phyloP scores from a whole-genome alignment of 1,140 invertebrate species.

The Sinonovacula constricta region DNA sequence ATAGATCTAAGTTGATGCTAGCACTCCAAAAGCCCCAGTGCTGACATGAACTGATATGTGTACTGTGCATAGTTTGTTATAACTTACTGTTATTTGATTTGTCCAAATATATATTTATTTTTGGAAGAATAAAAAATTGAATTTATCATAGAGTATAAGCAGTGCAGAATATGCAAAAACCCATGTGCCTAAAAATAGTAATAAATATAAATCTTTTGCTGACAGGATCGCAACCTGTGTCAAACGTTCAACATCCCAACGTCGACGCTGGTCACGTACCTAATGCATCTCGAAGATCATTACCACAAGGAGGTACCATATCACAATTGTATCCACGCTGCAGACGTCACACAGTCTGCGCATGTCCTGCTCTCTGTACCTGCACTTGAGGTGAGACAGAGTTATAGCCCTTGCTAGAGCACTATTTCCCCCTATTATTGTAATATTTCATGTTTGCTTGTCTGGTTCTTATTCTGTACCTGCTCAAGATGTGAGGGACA shows the following conservation, averaged over 20 bases:
- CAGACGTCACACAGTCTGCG: constrained; percentile 81
- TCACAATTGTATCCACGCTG: constrained; percentile 81
- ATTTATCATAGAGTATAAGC: neutral
- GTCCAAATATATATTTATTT: neutral
- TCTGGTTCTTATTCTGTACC: too few species aligned
- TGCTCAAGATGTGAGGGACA: too few species aligned
- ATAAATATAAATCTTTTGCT: constrained; percentile 48
- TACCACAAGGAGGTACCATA: constrained; percentile 85
- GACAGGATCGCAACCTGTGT: constrained; percentile 91
- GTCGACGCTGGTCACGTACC: constrained; percentile 95
- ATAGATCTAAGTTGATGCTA: too few species aligned
- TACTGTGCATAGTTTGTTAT: too few species aligned
- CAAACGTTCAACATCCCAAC: constrained; percentile 96
- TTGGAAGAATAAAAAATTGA: constrained; percentile 4
- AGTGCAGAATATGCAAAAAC: neutral
- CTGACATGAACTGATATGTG: too few species aligned
- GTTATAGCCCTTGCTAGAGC: neutral
- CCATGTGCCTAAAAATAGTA: neutral
- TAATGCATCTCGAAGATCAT: constrained; percentile 98
- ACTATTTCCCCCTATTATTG: too few species aligned
- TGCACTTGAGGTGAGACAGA: constrained; percentile 87
- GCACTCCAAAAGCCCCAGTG: too few species aligned
- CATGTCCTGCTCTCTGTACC: constrained; percentile 87
- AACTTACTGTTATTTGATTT: too few species aligned
- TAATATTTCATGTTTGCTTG: too few species aligned